A percentile compares a stretch with the other conserved stretches of the same genome.
Evolutionary conservation across 2,888 invertebrate species (phyloP).

Genomic region (Drosophila glabriapex): DNA sequence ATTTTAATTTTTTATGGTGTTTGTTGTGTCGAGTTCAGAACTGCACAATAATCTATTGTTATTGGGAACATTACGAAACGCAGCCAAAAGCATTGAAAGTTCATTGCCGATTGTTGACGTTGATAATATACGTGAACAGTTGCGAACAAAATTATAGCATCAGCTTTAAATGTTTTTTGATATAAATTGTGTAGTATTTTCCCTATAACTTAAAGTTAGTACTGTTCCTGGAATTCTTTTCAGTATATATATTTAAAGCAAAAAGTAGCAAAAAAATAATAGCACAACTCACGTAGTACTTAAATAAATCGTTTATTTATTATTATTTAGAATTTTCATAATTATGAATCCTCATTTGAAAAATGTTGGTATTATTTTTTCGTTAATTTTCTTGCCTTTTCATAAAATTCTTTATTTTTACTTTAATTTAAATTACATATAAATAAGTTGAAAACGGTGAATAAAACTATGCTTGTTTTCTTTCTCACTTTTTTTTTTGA

Average conservation of each 20-base stretch:
- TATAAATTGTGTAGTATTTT: not conserved
- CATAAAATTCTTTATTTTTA: not conserved
- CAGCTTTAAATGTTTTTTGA: not conserved
- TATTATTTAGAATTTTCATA: not conserved
- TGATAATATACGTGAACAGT: not conserved
- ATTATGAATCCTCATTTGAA: not conserved
- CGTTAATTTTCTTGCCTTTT: not conserved
- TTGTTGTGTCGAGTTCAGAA: not conserved
- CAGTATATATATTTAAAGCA: too few relatives aligned
- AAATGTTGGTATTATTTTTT: not conserved
- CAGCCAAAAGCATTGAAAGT: slow-evolving; percentile 35
- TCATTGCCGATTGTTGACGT: slow-evolving; percentile 37
- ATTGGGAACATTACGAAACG: slow-evolving; percentile 32
- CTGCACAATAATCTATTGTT: slow-evolving; percentile 23
- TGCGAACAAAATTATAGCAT: not conserved
- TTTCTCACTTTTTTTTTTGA: not conserved
- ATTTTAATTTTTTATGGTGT: slow-evolving; percentile 9
- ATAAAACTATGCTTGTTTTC: not conserved
- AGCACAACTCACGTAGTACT: not conserved
- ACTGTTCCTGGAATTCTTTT: not conserved
- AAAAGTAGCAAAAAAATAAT: too few relatives aligned
- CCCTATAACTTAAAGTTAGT: not conserved
- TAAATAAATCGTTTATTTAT: not conserved
- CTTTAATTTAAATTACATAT: not conserved
- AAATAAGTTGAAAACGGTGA: not conserved